These are phyloP conservation scores for Stenodema calcarata DNA, from an alignment of 2,888 invertebrate genomes.

Conservation along the genomic window DNA sequence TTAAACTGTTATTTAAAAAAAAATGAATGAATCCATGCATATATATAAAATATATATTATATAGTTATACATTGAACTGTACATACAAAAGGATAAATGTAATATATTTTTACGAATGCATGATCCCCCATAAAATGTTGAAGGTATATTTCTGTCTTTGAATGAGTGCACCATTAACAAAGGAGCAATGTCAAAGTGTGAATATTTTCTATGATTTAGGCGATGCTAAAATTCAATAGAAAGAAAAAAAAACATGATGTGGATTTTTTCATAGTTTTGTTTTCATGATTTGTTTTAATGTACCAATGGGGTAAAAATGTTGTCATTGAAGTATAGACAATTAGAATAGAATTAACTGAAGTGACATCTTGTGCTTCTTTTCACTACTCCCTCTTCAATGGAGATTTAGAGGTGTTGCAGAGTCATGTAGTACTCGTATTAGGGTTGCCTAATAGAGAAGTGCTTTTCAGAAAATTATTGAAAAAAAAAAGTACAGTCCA, in stretches of 20 bases:
- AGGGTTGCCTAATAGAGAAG: too few relatives aligned
- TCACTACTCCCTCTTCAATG: neutral
- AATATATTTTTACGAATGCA: slow-evolving; percentile 52
- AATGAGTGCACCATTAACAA: slow-evolving; percentile 3
- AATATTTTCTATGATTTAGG: slow-evolving; percentile 20
- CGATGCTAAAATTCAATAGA: slow-evolving; percentile 1
- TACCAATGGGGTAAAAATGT: slow-evolving; percentile 2
- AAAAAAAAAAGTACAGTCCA: too few relatives aligned
- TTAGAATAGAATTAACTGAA: slow-evolving; percentile 16
- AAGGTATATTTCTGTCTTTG: neutral
- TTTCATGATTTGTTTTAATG: slow-evolving; percentile 9
- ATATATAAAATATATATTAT: slow-evolving; percentile 40
- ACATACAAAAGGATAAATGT: slow-evolving; percentile 51
- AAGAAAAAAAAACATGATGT: neutral
- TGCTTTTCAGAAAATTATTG: too few relatives aligned
- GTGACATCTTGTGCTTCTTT: neutral
- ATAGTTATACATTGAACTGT: slow-evolving; percentile 48
- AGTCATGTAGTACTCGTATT: too few relatives aligned
- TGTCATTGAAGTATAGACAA: slow-evolving; percentile 16
- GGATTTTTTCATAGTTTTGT: slow-evolving; percentile 23
- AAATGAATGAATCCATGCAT: neutral
- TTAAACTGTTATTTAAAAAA: slow-evolving; percentile 36
- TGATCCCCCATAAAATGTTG: slow-evolving; percentile 6
- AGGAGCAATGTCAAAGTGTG: slow-evolving; percentile 12
- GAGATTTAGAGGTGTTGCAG: too few relatives aligned